Evolutionary conservation across 2,113 vertebrate genomes (phyloP).

Genomic region (Toxostoma redivivum): DNA sequence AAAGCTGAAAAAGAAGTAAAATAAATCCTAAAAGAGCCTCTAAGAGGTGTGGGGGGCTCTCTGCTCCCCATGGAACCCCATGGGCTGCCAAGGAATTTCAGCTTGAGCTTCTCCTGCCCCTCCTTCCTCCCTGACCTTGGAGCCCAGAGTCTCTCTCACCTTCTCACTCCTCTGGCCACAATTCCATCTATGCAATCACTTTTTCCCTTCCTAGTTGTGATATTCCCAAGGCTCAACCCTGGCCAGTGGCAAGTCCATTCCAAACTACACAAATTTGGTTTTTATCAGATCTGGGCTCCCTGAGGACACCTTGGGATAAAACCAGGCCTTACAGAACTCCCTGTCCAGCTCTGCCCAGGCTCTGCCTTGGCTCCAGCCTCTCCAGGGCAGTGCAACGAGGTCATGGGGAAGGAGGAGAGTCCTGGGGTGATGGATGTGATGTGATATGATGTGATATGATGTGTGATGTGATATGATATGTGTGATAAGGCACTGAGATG

Average conservation of each 20-base stretch:
- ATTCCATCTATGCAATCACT: background rate
- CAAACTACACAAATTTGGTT: background rate
- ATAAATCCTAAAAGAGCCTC: background rate
- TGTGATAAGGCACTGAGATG: accelerated
- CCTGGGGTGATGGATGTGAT: background rate
- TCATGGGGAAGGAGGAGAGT: background rate
- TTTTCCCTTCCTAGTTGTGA: background rate
- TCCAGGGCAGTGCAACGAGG: background rate
- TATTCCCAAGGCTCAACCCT: background rate
- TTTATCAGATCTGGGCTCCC: background rate
- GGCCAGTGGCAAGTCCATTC: background rate
- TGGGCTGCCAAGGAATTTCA: background rate
- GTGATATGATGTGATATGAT: background rate
- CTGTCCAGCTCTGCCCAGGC: background rate
- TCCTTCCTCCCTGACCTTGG: background rate
- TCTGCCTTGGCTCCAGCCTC: background rate
- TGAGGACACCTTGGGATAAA: accelerated
- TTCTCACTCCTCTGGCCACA: background rate
- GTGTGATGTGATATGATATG: background rate
- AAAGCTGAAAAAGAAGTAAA: background rate
- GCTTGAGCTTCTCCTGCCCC: background rate
- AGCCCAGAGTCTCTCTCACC: background rate
- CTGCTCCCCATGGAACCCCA: background rate
- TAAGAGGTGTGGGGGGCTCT: background rate
- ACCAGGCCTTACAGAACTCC: background rate